A percentile compares a stretch with the other conserved stretches of the same genome.
These are phyloP conservation scores for Xiphydria camelus DNA, from an alignment of 2,888 invertebrate species.

Conservation along the genomic window DNA sequence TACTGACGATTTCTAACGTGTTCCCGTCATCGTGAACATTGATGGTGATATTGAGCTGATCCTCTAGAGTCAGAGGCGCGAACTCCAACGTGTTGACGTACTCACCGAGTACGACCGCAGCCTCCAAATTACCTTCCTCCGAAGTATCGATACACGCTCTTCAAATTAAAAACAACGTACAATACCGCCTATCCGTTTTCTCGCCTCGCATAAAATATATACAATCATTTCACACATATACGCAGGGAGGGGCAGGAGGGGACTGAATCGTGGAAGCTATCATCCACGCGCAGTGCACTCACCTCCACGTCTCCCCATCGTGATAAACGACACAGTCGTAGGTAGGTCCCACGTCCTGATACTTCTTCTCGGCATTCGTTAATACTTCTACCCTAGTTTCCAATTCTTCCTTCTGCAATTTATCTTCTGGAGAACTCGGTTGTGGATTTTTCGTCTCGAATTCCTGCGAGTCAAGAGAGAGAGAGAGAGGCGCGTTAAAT, in stretches of 20 bases:
- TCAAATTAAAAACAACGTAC: conserved; percentile 27
- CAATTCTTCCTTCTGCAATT: conserved; percentile 84
- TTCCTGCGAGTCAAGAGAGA: too few relatives aligned
- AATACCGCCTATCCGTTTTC: too few relatives aligned
- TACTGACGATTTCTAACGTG: conserved; percentile 87
- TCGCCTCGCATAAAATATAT: conserved; percentile 8
- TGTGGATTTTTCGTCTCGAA: conserved; percentile 72
- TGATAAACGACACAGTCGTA: conserved; percentile 94
- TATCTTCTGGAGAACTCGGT: conserved; percentile 69
- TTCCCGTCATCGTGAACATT: conserved; percentile 92
- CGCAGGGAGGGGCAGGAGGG: conserved; percentile 1
- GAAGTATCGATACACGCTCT: conserved; percentile 85
- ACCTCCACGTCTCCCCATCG: conserved; percentile 91
- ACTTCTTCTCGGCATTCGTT: conserved; percentile 83
- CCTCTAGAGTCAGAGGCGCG: conserved; percentile 73
- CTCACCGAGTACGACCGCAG: conserved; percentile 78
- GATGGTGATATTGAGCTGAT: conserved; percentile 84
- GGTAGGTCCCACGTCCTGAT: conserved; percentile 81
- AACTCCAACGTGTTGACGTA: conserved; percentile 81
- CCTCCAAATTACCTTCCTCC: conserved; percentile 78
- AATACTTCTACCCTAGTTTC: conserved; percentile 85
- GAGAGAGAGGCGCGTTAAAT: neutral
- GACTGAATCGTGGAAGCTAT: conserved; percentile 13
- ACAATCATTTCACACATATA: conserved; percentile 2
- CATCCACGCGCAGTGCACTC: neutral